Percentiles rank a stretch among this genome's conserved stretches.
These are phyloP conservation scores for Philopotamus ludificatus DNA, from an alignment of 1,140 invertebrate species.

Conservation along the genomic window DNA sequence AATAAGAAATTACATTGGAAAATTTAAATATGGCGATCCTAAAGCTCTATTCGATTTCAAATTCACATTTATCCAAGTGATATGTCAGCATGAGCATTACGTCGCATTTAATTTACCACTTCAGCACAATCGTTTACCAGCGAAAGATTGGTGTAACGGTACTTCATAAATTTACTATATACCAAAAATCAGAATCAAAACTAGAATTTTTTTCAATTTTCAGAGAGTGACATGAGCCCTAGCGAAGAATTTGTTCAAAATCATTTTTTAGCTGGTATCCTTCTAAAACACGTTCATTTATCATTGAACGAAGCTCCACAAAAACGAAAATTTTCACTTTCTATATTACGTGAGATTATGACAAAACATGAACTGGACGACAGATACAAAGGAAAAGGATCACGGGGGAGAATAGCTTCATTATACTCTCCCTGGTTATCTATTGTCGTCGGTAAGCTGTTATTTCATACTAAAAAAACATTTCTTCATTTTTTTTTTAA, in stretches of 20 bases:
- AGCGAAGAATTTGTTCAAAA: constrained; percentile 81
- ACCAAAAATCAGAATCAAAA: too few relatives aligned
- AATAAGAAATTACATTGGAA: constrained; percentile 83
- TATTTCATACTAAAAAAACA: background rate
- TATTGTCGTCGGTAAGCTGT: constrained; percentile 61
- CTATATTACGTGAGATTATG: constrained; percentile 78
- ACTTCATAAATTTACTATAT: constrained; percentile 29
- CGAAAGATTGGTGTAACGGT: constrained; percentile 36
- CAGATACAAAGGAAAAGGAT: constrained; percentile 75
- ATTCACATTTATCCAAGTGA: constrained; percentile 85
- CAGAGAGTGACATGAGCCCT: constrained; percentile 52
- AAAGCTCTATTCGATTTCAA: constrained; percentile 80
- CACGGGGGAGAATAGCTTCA: constrained; percentile 81
- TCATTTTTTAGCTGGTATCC: constrained; percentile 83
- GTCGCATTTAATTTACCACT: constrained; percentile 84
- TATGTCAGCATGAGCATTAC: constrained; percentile 93
- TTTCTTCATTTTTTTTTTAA: constrained; percentile 7
- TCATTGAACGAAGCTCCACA: constrained; percentile 81
- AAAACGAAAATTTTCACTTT: constrained; percentile 76
- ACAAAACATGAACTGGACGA: constrained; percentile 94
- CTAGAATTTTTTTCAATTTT: constrained; percentile 28
- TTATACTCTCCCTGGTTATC: constrained; percentile 89
- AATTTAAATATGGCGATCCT: constrained; percentile 78
- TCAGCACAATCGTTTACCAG: constrained; percentile 57
- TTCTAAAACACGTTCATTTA: constrained; percentile 71